Evolutionary conservation across 1,140 invertebrate genomes (phyloP).

Genomic region (Matsumurasca onukii): DNA sequence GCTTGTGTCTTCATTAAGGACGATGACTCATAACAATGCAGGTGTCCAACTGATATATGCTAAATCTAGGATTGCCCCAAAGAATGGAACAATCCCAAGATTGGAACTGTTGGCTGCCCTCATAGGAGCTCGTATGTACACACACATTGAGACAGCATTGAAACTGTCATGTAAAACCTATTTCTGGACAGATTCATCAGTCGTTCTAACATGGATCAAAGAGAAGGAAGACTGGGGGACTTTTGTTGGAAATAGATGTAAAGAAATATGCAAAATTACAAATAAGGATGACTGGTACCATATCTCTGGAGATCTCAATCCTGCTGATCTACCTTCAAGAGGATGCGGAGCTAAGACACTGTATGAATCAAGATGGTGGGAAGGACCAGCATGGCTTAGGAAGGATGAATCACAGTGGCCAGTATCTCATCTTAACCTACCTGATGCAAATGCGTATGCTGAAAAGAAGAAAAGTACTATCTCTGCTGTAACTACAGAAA

Average conservation of each 20-base stretch:
- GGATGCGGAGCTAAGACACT: constrained; percentile 44
- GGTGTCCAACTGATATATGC: too few relatives aligned
- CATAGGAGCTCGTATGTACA: too few relatives aligned
- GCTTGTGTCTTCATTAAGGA: too few relatives aligned
- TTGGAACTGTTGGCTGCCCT: too few relatives aligned
- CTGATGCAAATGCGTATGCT: neutral
- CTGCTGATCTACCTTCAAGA: constrained; percentile 49
- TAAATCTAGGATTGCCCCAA: too few relatives aligned
- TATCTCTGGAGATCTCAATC: constrained; percentile 47
- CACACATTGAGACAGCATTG: too few relatives aligned
- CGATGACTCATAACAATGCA: too few relatives aligned
- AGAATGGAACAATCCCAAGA: too few relatives aligned
- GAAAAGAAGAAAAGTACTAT: neutral
- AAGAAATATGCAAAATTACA: constrained; percentile 41
- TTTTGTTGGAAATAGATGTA: constrained; percentile 38
- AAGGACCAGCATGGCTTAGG: constrained; percentile 47
- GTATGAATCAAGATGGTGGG: constrained; percentile 46
- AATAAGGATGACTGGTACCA: constrained; percentile 43
- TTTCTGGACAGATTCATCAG: constrained; percentile 43
- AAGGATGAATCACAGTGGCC: neutral
- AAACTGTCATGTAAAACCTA: too few relatives aligned
- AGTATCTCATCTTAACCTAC: neutral
- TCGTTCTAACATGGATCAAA: constrained; percentile 41
- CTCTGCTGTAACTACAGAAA: neutral
- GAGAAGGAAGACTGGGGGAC: constrained; percentile 37